Evolutionary conservation across 2,797 vertebrate species (phyloP), one percentile per base, ranked within the genome.

Genomic region (Alauda arvensis): DNA sequence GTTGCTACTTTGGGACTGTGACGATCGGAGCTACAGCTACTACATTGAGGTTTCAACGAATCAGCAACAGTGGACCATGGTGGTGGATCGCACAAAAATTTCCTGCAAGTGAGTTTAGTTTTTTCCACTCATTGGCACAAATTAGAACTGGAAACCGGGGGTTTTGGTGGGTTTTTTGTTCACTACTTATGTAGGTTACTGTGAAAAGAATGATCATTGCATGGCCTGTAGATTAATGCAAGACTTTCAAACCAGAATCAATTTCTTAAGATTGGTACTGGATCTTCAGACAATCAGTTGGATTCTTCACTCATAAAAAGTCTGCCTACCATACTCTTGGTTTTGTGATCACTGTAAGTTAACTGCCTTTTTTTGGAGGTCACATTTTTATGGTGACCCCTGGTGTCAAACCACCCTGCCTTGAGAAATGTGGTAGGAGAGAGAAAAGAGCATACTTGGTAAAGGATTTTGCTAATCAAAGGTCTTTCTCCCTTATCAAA

Each of bases 1-100:
- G 95, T 97, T 99, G 88, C 95, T 99, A 9, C 97, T 99, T 60
- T 99, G 99, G 99, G 99, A 99, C 96, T 99, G 99, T 86, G 99
- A 99, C 26, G 99, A 99, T 71, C 98, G 99, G 34, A 99, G 98
- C 91, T 99, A 99, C 91, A 99, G 99, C 83, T 99, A 99, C 92
- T 99, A 99, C 75, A 96, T 99, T 7, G 99, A 99, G 79, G 97
- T 99, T 71, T 99, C 99, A 83, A 97, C 98, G 12, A 98, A 99
- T 85, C 99, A 99, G 97, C 99, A 99, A 78, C 98, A 98, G 84
- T 99, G 99, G 99, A 98, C 97, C 5, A 98, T 97, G 96, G 98
- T 99, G 87, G 96, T 98, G 0, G 99, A 99, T 95, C 98, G 98
- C 91, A 99, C 98, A 49, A 98, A 99, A 87, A 96, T 97, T 87